A percentile compares a stretch with the other conserved stretches of the same genome.
These are phyloP conservation scores for Tanaodytes sp. DNA, from an alignment of 2,888 invertebrate genomes.

Conservation along the genomic window DNA sequence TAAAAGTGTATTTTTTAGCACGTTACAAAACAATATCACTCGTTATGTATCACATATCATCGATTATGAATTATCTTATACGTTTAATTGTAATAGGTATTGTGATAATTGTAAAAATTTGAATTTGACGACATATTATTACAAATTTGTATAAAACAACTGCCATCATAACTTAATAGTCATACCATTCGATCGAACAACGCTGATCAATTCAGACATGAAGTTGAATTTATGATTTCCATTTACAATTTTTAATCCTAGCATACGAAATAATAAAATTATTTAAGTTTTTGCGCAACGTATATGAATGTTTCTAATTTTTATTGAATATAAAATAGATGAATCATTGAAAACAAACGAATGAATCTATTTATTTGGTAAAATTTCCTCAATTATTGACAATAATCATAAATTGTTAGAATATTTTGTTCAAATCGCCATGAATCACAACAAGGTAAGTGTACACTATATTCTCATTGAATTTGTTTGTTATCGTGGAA, in stretches of 20 bases:
- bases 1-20: constrained; percentile 42
- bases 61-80: constrained; percentile 21
- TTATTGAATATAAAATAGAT: constrained; percentile 18
- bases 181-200: too few relatives aligned
- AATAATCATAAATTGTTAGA: too few relatives aligned
- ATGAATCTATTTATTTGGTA: too few relatives aligned
- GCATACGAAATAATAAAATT: constrained; percentile 15
- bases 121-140: constrained; percentile 17
- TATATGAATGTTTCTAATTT: constrained; percentile 25
- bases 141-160: constrained; percentile 18
- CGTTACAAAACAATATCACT: constrained; percentile 41
- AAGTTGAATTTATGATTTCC: constrained; percentile 26
- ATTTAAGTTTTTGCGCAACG: constrained; percentile 32
- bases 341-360: too few relatives aligned
- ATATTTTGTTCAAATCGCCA: too few relatives aligned
- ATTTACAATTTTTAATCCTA: too few relatives aligned
- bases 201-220: constrained; percentile 31
- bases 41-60: constrained; percentile 21
- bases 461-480: too few relatives aligned
- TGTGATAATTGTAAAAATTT: constrained; percentile 36
- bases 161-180: too few relatives aligned
- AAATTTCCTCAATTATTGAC: too few relatives aligned
- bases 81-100: constrained; percentile 12
- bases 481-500: too few relatives aligned
- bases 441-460: too few relatives aligned